Base-by-base conservation (phyloP, 2,888 invertebrate genomes). In the Nemoura dubitans region DNA sequence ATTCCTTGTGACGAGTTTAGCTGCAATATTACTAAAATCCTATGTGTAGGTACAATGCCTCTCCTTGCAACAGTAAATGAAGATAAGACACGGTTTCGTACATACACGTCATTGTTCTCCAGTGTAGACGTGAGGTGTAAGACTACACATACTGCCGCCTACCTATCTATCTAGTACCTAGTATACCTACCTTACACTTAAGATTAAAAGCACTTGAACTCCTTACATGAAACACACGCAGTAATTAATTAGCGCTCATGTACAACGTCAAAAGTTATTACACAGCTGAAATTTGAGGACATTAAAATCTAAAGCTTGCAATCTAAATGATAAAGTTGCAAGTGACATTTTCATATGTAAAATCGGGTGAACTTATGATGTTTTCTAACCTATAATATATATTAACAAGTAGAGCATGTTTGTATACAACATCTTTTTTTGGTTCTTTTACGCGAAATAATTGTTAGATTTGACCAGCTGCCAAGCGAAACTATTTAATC, bases 1-100 rank as follows among this genome's bases (percentile, higher is more conserved):
- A 86, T 86, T 81, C 84, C 86, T 78, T 86, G 87, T 87, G 87
- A 87, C 86, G 87, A 87, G 87, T 85, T 87, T 87, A 86, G 86
- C 77, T 87, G 86, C 42, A 86, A 59, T 86, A 82, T 85, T 87
- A 86, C 80, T 84, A 86, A 83, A 84, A 87, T 81, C 59, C 81
- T 43, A n/a, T 86, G 78, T n/a, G n/a, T n/a, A n/a, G n/a, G n/a
- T 86, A 86, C 83, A 42, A 26, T 84, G 43, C 28, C 7, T 26
- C 14, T 25, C 27, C 16, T 26, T 25, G 81, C 30, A 14, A 0
- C 21, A 59, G 59, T 81, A 27, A 30, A 27, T 81, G 81, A 59
- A 87, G 87, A 87, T 87, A 87, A 87, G 87, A 83, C 87, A 87
- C 87, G 87, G 16, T 21, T 29, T 21, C 3, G 81, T 59, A 59